Conservation (phyloP, 2,888 invertebrate genomes). For the Acronicta leporina region DNA sequence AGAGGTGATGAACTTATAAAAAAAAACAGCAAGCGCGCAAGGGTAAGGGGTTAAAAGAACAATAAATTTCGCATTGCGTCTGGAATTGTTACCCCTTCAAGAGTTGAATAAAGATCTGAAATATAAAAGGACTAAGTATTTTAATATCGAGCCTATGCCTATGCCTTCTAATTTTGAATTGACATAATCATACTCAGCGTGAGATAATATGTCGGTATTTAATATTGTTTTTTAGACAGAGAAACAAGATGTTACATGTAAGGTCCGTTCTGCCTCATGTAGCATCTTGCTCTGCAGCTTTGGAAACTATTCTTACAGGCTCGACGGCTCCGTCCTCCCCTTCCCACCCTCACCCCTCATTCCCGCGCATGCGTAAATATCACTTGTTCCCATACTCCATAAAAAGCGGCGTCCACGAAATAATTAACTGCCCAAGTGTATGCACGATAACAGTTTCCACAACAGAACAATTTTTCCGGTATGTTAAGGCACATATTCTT, state of each 20-base stretch:
- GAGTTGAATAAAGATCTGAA: too few relatives aligned
- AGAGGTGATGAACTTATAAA: too few relatives aligned
- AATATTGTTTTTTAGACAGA: neutral
- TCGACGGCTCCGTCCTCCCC: neutral
- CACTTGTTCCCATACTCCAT: neutral
- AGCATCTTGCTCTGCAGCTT: neutral
- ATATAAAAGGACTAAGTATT: too few relatives aligned
- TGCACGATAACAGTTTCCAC: too few relatives aligned
- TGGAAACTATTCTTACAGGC: neutral
- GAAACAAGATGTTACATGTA: constrained; percentile 12
- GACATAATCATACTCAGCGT: too few relatives aligned
- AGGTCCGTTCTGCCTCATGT: neutral
- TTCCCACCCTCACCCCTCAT: neutral
- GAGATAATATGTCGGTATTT: neutral
- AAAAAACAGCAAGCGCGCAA: too few relatives aligned
- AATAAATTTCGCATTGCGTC: too few relatives aligned
- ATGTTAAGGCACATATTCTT: neutral
- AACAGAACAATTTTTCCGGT: neutral
- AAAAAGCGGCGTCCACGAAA: neutral
- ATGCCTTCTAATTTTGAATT: too few relatives aligned
- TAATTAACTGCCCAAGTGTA: neutral
- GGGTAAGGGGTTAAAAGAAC: too few relatives aligned
- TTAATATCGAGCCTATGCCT: too few relatives aligned
- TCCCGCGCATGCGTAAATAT: neutral
- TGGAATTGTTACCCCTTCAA: too few relatives aligned